Evolutionary conservation across 2,113 vertebrate genomes (phyloP).

Genomic region (Amphiprion percula): DNA sequence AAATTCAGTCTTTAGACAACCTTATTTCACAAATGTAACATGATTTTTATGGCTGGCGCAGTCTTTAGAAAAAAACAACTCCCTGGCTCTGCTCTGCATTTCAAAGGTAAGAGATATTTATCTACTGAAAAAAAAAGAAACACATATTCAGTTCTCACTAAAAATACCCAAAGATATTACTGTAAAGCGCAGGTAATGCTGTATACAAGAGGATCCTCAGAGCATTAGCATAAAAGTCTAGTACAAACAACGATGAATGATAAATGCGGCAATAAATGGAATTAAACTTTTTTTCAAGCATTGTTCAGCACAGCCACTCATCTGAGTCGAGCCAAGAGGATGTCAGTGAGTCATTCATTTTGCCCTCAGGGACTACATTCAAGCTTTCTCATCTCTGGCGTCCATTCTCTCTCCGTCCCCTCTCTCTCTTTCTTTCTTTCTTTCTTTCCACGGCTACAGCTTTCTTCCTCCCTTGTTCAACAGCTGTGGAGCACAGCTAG

Average conservation of each 20-base stretch:
- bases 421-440: slow-evolving; percentile 8
- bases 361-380: slow-evolving; percentile 65
- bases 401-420: slow-evolving; percentile 54
- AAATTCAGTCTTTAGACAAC: not conserved
- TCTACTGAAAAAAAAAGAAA: slow-evolving; percentile 11
- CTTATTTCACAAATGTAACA: slow-evolving; percentile 26
- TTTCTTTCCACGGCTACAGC: slow-evolving; percentile 45
- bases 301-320: slow-evolving; percentile 56
- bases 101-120: slow-evolving; percentile 31
- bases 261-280: slow-evolving; percentile 69
- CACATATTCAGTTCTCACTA: slow-evolving; percentile 16
- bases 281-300: slow-evolving; percentile 49
- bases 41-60: not conserved
- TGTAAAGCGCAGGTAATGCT: slow-evolving; percentile 48
- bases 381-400: slow-evolving; percentile 60
- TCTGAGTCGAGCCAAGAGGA: slow-evolving; percentile 50
- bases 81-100: slow-evolving; percentile 21
- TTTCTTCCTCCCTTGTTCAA: slow-evolving; percentile 67
- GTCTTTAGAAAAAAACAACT: not conserved
- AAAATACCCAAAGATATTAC: slow-evolving; percentile 41
- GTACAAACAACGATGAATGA: slow-evolving; percentile 47
- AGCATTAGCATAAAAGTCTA: slow-evolving; percentile 44
- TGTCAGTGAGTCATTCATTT: slow-evolving; percentile 74
- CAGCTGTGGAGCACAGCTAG: slow-evolving; percentile 77
- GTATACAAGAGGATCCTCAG: slow-evolving; percentile 23